phyloP scores from a whole-genome alignment of 1,140 invertebrate genomes.

The Wasmannia auropunctata region DNA sequence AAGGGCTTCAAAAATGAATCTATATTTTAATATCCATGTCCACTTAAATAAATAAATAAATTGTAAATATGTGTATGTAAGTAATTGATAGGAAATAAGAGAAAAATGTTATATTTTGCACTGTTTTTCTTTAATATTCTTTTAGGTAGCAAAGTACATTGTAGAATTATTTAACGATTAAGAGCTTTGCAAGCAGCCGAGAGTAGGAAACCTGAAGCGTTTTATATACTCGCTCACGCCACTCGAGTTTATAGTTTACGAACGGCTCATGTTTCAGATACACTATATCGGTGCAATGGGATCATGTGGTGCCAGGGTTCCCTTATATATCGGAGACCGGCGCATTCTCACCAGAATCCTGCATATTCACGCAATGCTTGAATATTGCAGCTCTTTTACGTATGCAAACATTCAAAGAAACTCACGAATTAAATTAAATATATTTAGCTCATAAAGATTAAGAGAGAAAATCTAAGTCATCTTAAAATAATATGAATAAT shows the following conservation, averaged over 20 bases:
- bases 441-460: neutral
- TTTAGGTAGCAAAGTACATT: neutral
- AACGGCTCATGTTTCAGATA: conserved; percentile 82
- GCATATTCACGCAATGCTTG: conserved; percentile 87
- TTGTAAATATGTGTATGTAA: neutral
- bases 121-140: neutral
- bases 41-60: neutral
- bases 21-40: neutral
- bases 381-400: conserved; percentile 86
- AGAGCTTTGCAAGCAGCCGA: conserved; percentile 1
- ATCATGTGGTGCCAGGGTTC: conserved; percentile 86
- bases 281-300: conserved; percentile 84
- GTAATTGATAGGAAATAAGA: neutral
- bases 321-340: conserved; percentile 89
- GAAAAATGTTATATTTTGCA: neutral
- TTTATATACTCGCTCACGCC: conserved; percentile 32
- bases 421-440: neutral
- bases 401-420: conserved; percentile 68
- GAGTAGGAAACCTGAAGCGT: conserved; percentile 39
- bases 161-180: conserved; percentile 18
- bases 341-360: conserved; percentile 87
- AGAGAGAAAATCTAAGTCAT: neutral
- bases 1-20: neutral
- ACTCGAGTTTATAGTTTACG: conserved; percentile 38
- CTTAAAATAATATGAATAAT: too few relatives aligned